Conservation (phyloP, 2,888 invertebrate species). For the Cynaeus angustus region DNA sequence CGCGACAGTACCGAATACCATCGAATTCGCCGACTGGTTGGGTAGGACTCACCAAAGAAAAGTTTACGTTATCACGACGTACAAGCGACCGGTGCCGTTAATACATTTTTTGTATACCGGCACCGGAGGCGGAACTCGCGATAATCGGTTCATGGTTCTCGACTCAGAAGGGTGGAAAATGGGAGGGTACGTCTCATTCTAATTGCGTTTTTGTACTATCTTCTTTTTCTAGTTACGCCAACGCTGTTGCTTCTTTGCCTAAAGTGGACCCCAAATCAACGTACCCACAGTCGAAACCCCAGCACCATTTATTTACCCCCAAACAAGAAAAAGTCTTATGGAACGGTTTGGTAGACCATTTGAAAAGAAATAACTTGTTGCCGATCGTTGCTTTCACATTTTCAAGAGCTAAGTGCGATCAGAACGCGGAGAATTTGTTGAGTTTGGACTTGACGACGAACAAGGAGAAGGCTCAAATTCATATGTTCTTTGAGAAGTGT, state of each 20-base stretch:
- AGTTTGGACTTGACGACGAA: slow-evolving; percentile 86
- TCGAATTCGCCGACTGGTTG: slow-evolving; percentile 97
- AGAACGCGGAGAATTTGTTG: slow-evolving; percentile 76
- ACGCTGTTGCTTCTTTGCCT: slow-evolving; percentile 62
- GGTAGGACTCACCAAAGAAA: slow-evolving; percentile 90
- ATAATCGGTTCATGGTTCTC: slow-evolving; percentile 86
- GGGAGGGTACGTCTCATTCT: too few relatives aligned
- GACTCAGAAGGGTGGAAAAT: slow-evolving; percentile 85
- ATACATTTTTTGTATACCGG: slow-evolving; percentile 95
- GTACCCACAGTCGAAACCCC: slow-evolving; percentile 21
- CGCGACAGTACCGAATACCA: slow-evolving; percentile 97
- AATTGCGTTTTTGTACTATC: too few relatives aligned
- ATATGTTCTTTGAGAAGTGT: slow-evolving; percentile 89
- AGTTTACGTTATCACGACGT: slow-evolving; percentile 94
- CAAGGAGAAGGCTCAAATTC: slow-evolving; percentile 88
- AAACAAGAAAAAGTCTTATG: slow-evolving; percentile 89
- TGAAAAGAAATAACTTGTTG: slow-evolving; percentile 86
- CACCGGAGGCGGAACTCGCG: slow-evolving; percentile 81
- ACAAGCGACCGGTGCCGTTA: slow-evolving; percentile 94
- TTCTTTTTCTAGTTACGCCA: slow-evolving; percentile 25
- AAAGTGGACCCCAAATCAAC: slow-evolving; percentile 42
- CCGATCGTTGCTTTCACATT: slow-evolving; percentile 97
- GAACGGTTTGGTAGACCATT: slow-evolving; percentile 87
- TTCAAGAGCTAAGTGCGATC: slow-evolving; percentile 88
- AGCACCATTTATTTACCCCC: slow-evolving; percentile 63